phyloP scores from a whole-genome alignment of 2,113 vertebrate species.

The Eulemur macaco region DNA sequence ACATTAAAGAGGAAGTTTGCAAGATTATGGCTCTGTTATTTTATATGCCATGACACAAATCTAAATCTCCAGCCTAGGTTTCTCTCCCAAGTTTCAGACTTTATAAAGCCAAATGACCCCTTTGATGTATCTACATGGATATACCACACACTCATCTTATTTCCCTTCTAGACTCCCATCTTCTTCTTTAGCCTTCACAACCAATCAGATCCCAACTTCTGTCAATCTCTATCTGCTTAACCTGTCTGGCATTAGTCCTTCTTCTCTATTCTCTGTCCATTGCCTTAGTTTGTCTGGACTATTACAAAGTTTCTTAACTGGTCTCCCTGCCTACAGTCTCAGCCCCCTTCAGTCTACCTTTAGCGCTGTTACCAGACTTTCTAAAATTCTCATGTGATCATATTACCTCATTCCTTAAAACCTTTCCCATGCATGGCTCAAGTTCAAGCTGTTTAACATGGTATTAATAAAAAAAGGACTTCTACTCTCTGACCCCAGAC shows the following conservation, averaged over 20 bases:
- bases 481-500: background rate
- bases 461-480: background rate
- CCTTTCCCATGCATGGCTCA: background rate
- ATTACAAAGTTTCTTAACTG: background rate
- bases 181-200: slow-evolving; percentile 13
- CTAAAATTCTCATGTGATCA: background rate
- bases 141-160: background rate
- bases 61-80: background rate
- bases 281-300: background rate
- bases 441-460: background rate
- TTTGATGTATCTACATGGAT: background rate
- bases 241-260: background rate
- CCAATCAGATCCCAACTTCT: background rate
- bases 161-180: background rate
- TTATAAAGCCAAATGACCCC: background rate
- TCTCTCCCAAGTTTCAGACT: background rate
- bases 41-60: background rate
- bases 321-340: background rate
- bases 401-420: slow-evolving; percentile 19
- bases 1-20: background rate
- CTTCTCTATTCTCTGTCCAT: background rate
- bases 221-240: background rate
- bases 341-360: background rate
- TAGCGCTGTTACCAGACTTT: slow-evolving; percentile 26
- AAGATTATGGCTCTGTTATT: background rate